These are phyloP conservation scores for Phengaris arion DNA, from an alignment of 2,888 invertebrate species.

Conservation along the genomic window DNA sequence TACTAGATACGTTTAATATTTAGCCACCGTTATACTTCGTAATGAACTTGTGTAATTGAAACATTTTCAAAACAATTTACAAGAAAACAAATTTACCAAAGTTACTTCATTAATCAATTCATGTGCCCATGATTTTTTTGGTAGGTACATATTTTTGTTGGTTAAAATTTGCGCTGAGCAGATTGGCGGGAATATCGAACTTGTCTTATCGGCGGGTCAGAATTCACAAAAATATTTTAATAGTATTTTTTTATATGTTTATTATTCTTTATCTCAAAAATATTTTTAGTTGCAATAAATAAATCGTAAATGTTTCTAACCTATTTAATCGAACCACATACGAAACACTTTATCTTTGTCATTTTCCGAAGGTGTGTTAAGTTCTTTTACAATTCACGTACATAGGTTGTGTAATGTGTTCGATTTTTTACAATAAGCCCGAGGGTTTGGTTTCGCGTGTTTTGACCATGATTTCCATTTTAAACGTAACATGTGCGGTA, in stretches of 20 bases:
- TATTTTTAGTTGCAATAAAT: background rate
- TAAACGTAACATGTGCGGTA: slow-evolving; percentile 23
- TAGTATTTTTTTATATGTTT: background rate
- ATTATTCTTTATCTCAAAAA: background rate
- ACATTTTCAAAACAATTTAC: background rate
- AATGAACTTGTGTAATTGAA: background rate
- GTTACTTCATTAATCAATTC: background rate
- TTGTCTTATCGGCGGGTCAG: background rate
- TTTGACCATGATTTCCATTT: slow-evolving; percentile 25
- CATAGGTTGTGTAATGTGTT: slow-evolving; percentile 12
- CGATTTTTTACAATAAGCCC: slow-evolving; percentile 19
- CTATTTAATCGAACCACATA: background rate
- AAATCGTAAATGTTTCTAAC: background rate
- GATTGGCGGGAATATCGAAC: slow-evolving; percentile 4
- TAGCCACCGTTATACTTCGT: background rate
- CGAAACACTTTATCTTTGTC: background rate
- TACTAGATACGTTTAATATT: background rate
- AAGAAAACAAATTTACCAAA: background rate
- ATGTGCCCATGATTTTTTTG: background rate
- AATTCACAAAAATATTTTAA: background rate
- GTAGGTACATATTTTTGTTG: background rate
- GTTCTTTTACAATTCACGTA: background rate
- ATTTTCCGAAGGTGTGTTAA: background rate
- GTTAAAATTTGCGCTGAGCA: background rate
- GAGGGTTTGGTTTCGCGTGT: slow-evolving; percentile 3